Evolutionary conservation across 2,113 vertebrate species (phyloP), one percentile per base, ranked within the genome.

Genomic region (Halichoeres trimaculatus): DNA sequence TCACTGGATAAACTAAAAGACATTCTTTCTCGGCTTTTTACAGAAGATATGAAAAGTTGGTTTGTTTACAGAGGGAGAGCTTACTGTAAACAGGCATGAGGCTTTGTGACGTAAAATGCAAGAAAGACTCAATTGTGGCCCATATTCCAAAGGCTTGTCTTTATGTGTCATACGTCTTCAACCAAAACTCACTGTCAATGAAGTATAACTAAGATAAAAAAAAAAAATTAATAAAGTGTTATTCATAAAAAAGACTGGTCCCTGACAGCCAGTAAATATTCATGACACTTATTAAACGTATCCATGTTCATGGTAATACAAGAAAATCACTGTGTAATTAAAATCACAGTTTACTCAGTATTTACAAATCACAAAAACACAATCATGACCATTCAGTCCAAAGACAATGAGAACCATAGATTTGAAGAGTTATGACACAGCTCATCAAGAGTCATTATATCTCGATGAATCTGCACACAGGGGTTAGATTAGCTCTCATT

Each of bases 401-500:
- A n/a, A n/a, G 19, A n/a, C 45, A n/a, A 47, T n/a, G 6, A 17
- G 4, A 47, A 9, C n/a, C 1, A 2, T 45, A 8, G 45, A 10
- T 20, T 10, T 48, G 8, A 48, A 48, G 45, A 48, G n/a, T 48
- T 9, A 20, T 48, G 45, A 48, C 17, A 7, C 19, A 14, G 1
- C 45, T 48, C 19, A 48, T 22, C 34, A 19, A 1, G 34, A 61
- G 23, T 47, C 47, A 72, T 63, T 52, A 3, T 19, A 1, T 70
- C 45, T 58, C 57, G 62, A 59, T 80, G 34, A 86, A 54, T 9
- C 36, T 59, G 52, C 0, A 50, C 56, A 43, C 43, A 38, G 43
- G 56, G 51, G 53, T 57, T 64, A 65, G 67, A 1, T 71, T 16
- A 83, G 19, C 67, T 61, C 19, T 24, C 14, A 60, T 40, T 52